phyloP scores from a whole-genome alignment of 2,888 invertebrate genomes.

The Priocnemis perturbator region DNA sequence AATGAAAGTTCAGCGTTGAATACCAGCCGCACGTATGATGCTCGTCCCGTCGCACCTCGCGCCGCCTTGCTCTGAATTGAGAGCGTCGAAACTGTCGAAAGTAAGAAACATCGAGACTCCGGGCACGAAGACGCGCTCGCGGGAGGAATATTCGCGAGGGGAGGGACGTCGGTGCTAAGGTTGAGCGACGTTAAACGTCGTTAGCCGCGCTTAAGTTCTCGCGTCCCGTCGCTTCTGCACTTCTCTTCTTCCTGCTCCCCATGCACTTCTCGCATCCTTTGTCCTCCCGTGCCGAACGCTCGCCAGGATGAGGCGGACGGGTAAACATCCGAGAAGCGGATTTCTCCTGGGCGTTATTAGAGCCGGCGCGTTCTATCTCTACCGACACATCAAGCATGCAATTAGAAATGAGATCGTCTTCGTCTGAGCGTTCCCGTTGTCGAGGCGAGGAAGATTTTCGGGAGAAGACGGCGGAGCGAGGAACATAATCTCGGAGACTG shows the following conservation, averaged over 20 bases:
- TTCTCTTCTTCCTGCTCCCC: neutral
- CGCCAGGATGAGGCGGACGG: conserved; percentile 45
- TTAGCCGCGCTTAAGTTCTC: no score
- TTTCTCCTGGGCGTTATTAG: conserved; percentile 53
- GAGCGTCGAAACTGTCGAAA: neutral
- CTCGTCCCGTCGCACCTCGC: neutral
- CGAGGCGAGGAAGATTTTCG: no score
- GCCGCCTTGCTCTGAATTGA: neutral
- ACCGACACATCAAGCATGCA: conserved; percentile 59
- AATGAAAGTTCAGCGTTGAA: no score
- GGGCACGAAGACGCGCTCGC: conserved; percentile 33
- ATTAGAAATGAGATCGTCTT: conserved; percentile 60
- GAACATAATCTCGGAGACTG: no score
- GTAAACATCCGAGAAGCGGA: conserved; percentile 49
- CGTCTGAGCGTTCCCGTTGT: conserved; percentile 43
- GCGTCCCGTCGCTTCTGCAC: neutral
- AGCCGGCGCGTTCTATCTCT: conserved; percentile 53
- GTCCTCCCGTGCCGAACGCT: conserved; percentile 10
- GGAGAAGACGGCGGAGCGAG: no score
- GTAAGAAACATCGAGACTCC: neutral
- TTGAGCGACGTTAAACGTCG: neutral
- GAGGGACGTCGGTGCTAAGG: neutral
- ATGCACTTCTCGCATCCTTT: neutral
- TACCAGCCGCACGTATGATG: no score
- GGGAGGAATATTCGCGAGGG: conserved; percentile 20